phyloP scores from a whole-genome alignment of 2,888 invertebrate genomes.

The Rotaria macrura region DNA sequence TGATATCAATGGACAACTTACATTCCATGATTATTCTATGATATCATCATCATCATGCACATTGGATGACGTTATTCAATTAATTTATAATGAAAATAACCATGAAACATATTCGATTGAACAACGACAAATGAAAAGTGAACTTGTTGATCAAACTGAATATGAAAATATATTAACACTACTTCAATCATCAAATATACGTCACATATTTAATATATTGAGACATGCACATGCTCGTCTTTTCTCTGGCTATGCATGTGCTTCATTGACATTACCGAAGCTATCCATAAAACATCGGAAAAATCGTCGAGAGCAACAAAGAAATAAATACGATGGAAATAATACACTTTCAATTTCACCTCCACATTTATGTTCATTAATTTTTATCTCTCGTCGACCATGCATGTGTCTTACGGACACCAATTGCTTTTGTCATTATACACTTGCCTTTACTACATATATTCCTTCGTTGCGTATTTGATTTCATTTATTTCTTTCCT shows the following conservation, averaged over 20 bases:
- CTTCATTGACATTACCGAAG: not conserved
- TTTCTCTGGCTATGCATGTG: not conserved
- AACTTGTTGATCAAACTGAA: conserved; percentile 7
- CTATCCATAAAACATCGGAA: not conserved
- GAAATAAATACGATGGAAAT: not conserved
- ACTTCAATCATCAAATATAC: not conserved
- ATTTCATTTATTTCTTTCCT: not conserved
- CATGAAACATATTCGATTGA: not conserved
- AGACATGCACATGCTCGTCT: not conserved
- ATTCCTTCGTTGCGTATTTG: not conserved
- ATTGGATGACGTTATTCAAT: not conserved
- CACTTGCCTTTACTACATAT: not conserved
- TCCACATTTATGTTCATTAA: not conserved
- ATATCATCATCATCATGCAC: not conserved
- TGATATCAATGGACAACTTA: not conserved
- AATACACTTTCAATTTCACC: not conserved
- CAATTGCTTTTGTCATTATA: not conserved
- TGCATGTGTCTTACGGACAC: not conserved
- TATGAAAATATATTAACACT: not conserved
- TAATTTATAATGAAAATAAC: not conserved
- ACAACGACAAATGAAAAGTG: not conserved
- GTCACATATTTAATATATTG: not conserved
- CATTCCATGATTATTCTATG: not conserved
- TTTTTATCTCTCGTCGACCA: not conserved
- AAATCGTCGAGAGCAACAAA: too few relatives aligned